A percentile compares a stretch with the other conserved stretches of the same genome.
Conservation (phyloP, 2,797 vertebrate genomes). For the Acrocephalus scirpaceus region DNA sequence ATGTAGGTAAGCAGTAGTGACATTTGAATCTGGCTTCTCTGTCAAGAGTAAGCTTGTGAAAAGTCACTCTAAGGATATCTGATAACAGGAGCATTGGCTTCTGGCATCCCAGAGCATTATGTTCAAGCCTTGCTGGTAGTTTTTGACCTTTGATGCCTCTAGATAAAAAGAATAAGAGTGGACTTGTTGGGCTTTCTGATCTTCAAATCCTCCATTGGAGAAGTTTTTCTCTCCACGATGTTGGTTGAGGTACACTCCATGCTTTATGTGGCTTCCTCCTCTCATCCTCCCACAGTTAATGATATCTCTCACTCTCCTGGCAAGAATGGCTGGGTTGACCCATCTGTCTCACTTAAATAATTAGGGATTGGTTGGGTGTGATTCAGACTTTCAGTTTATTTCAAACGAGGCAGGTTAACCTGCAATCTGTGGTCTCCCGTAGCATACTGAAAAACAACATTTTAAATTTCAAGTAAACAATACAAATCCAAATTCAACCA, state of each 20-base stretch:
- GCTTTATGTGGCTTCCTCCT: not conserved
- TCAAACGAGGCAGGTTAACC: constrained; percentile 17
- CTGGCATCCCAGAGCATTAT: not conserved
- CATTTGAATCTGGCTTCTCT: not conserved
- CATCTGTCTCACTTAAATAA: constrained; percentile 34
- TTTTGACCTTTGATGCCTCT: not conserved
- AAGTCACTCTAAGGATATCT: not conserved
- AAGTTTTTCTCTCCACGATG: not conserved
- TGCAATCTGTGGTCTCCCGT: constrained; percentile 12
- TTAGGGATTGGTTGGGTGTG: not conserved
- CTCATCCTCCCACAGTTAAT: not conserved
- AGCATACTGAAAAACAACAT: not conserved
- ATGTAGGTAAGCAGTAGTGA: not conserved
- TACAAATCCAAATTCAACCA: not conserved
- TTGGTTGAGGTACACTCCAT: not conserved
- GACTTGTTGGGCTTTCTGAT: not conserved
- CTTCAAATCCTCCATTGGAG: not conserved
- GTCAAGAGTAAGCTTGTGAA: not conserved
- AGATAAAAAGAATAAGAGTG: not conserved
- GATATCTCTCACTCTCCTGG: not conserved
- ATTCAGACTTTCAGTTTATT: constrained; percentile 37
- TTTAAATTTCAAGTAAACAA: constrained; percentile 33
- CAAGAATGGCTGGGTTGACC: not conserved
- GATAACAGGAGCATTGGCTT: not conserved
- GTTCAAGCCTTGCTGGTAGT: not conserved